Percentiles rank a stretch among this genome's conserved stretches.
phyloP scores from a whole-genome alignment of 2,113 vertebrate species.

The Platycercus adscitus region DNA sequence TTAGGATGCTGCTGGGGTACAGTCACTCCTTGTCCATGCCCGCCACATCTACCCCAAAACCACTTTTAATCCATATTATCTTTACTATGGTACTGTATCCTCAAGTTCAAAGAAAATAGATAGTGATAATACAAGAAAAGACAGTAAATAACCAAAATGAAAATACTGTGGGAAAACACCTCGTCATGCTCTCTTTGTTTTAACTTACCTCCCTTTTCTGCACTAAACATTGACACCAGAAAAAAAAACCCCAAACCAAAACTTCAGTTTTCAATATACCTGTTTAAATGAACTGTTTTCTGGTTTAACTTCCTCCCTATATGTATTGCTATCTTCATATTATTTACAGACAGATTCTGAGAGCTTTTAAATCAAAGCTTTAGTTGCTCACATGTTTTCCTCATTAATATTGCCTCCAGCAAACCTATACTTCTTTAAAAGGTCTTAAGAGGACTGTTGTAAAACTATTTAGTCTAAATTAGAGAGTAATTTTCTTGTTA shows the following conservation, averaged over 20 bases:
- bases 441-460: not conserved
- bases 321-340: not conserved
- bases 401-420: not conserved
- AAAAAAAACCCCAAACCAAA: not conserved
- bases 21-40: not conserved
- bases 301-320: not conserved
- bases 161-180: not conserved
- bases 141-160: not conserved
- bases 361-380: not conserved
- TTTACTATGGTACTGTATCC: not conserved
- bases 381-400: not conserved
- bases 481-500: not conserved
- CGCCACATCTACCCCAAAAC: not conserved
- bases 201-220: not conserved
- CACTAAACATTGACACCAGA: not conserved
- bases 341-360: not conserved
- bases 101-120: not conserved
- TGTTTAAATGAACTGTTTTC: not conserved
- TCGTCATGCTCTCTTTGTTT: not conserved
- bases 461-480: not conserved
- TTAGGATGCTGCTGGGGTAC: not conserved
- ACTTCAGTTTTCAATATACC: not conserved
- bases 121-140: not conserved
- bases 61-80: not conserved
- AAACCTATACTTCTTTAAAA: not conserved